These are phyloP conservation scores for Coturnix japonica DNA, from an alignment of 2,113 vertebrate species.

Conservation along the genomic window DNA sequence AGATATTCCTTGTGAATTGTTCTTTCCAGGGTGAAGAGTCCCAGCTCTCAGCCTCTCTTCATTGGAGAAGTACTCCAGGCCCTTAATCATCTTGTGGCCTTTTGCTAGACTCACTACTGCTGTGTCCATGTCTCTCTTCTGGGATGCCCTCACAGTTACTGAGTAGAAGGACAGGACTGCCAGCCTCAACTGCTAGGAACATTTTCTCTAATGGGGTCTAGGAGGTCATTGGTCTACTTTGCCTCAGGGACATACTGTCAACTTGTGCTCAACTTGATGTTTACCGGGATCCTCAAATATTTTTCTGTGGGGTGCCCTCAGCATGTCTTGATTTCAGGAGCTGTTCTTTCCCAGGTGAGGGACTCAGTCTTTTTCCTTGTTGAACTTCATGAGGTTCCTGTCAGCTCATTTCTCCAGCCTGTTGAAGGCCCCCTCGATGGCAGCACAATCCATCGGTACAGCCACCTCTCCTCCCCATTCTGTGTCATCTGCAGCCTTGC, in stretches of 20 bases:
- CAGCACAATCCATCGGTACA: background rate
- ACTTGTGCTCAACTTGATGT: background rate
- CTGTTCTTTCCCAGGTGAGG: background rate
- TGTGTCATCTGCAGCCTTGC: background rate
- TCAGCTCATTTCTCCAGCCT: background rate
- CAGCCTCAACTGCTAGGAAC: background rate
- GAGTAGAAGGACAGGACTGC: background rate
- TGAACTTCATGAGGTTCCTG: background rate
- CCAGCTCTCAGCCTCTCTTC: background rate
- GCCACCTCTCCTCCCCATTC: background rate
- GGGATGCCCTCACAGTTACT: background rate
- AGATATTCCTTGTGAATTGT: background rate
- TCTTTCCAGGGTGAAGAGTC: background rate
- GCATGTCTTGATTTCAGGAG: background rate
- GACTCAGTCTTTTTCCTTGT: background rate
- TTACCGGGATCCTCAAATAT: rapidly evolving
- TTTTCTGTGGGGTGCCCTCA: background rate
- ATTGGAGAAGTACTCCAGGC: background rate
- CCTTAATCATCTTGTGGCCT: background rate
- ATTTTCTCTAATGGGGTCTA: background rate
- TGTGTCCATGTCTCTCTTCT: background rate
- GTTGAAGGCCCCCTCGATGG: background rate
- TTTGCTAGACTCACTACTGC: background rate
- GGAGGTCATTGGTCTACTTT: background rate
- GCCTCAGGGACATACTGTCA: background rate